Conservation (phyloP, 2,797 vertebrate genomes). For the Enoplosus armatus region DNA sequence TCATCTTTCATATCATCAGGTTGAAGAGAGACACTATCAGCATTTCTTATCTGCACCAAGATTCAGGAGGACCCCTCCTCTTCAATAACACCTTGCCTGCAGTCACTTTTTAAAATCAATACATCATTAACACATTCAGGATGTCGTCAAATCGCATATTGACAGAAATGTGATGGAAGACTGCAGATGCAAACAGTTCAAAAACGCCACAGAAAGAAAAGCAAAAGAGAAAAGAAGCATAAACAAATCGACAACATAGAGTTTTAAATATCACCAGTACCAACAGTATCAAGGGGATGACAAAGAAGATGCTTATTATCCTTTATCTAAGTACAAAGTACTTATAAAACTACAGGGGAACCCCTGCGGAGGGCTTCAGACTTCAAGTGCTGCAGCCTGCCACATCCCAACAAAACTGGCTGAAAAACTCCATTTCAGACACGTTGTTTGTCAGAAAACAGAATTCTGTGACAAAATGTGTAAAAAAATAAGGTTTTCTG, state of each 20-base stretch:
- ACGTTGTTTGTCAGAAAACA: background rate
- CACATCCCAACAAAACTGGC: background rate
- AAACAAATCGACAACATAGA: background rate
- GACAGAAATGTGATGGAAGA: background rate
- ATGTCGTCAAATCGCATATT: background rate
- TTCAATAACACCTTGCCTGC: background rate
- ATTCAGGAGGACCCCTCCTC: background rate
- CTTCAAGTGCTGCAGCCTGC: background rate
- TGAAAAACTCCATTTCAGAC: background rate
- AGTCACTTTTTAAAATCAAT: background rate
- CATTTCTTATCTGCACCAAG: background rate
- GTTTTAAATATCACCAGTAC: background rate
- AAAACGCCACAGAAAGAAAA: background rate
- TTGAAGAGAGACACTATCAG: background rate
- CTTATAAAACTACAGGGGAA: background rate
- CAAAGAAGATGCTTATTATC: background rate
- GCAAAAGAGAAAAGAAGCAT: background rate
- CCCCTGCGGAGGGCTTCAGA: background rate
- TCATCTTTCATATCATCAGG: conserved; percentile 2
- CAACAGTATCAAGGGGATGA: background rate
- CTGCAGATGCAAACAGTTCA: background rate
- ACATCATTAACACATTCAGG: background rate
- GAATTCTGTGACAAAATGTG: background rate
- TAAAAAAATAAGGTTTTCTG: background rate
- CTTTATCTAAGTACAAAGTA: background rate